Conservation (phyloP, 2,797 vertebrate species). For the Hippocampus kuda region DNA sequence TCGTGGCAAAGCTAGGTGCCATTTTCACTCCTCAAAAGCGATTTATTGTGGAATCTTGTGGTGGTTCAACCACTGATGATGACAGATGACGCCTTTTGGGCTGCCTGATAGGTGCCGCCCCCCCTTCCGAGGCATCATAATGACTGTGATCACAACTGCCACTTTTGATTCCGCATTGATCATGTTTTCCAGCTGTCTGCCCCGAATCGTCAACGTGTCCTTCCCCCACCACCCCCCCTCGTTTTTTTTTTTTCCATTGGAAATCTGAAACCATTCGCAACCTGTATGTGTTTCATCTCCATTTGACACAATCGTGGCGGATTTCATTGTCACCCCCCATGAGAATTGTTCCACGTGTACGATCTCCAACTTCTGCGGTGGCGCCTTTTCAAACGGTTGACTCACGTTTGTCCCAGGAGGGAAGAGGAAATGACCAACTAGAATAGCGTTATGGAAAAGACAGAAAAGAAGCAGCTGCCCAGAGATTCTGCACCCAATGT, state of each 20-base stretch:
- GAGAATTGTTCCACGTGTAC: conserved; percentile 14
- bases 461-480: conserved; percentile 35
- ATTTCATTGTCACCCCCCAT: conserved; percentile 4
- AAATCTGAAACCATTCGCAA: conserved; percentile 26
- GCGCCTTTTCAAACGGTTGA: conserved; percentile 11
- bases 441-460: conserved; percentile 18
- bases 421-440: conserved; percentile 45
- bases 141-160: not conserved
- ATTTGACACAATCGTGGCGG: conserved; percentile 9
- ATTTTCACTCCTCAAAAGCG: not conserved
- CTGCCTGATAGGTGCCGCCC: not conserved
- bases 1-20: not conserved
- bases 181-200: conserved; percentile 6
- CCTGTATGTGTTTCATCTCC: conserved; percentile 26
- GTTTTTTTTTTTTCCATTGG: conserved; percentile 9
- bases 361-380: conserved; percentile 15
- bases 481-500: conserved; percentile 36
- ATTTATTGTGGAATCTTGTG: not conserved
- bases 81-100: not conserved
- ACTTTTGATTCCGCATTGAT: conserved; percentile 15
- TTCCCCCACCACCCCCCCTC: too few relatives aligned
- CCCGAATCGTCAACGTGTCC: conserved; percentile 15
- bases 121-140: conserved; percentile 3
- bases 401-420: conserved; percentile 25
- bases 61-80: not conserved